Evolutionary conservation across 2,888 invertebrate genomes (phyloP), one percentile per base, ranked within the genome.

Genomic region (Leuctra nigra): DNA sequence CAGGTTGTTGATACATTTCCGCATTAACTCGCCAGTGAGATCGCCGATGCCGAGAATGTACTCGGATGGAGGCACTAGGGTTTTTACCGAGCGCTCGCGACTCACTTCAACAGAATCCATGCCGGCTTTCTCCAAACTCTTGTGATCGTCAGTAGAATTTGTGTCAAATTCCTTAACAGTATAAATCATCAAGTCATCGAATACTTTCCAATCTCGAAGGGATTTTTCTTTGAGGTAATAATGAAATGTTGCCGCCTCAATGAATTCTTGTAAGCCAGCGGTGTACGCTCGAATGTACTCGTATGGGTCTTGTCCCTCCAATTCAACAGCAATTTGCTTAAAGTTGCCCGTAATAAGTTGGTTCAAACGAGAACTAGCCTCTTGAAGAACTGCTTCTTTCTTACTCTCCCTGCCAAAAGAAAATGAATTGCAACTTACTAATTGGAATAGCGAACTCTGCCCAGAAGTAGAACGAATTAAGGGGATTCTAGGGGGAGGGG

Each of bases 11-110:
- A 95, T 89, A 54, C 91, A 90, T 63, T 85, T 81, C 52, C 94
- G 77, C 94, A 95, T 95, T 41, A 94, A 70, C 70, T 95, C 95
- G 0, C 94, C 94, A 0, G 91, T 91, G 24, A 93, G 75, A 73
- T 95, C 94, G 0, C 87, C 86, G 33, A 94, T 71, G 0, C 94
- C 94, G 38, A 94, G 72, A 67, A 94, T 73, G 63, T 76, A 84
- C 61, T 84, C 83, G 33, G 67, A 67, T 0, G 76, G 75, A 13
- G 73, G 72, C 53, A 78, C 47, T 23, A 62, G 57, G 22, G 65
- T 60, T 20, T 59, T 56, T 4, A 62, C 20, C 9, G 18, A 24
- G 24, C 39, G 29, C 36, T 55, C 20, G 63, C 62, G 33, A 64
- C 64, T 18, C 50, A 56, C 25, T 23, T 59, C 57, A 11, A 36